Conservation (phyloP, 1,140 invertebrate species). For the Diorhabda elongata region DNA sequence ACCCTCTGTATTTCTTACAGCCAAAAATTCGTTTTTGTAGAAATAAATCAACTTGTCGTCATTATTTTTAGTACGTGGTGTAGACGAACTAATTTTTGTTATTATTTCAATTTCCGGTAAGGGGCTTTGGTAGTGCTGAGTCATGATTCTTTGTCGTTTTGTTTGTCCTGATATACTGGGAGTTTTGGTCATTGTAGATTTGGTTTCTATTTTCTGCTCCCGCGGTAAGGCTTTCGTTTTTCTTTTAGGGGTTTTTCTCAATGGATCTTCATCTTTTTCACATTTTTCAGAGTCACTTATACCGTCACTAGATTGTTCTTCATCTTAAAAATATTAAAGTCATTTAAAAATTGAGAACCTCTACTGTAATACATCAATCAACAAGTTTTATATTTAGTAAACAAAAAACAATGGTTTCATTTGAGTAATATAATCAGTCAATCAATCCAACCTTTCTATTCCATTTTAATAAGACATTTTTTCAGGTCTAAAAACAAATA, state of each 20-base stretch:
- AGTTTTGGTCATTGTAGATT: conserved; percentile 29
- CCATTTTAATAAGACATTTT: too few relatives aligned
- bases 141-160: conserved; percentile 38
- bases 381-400: too few relatives aligned
- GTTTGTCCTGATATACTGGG: conserved; percentile 26
- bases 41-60: conserved; percentile 83
- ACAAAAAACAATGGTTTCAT: too few relatives aligned
- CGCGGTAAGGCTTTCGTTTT: conserved; percentile 38
- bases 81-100: conserved; percentile 61
- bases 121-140: conserved; percentile 75
- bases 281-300: background rate
- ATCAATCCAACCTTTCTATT: too few relatives aligned
- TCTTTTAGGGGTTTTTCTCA: conserved; percentile 45
- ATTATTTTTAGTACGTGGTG: conserved; percentile 59
- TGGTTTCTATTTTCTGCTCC: conserved; percentile 45
- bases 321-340: background rate
- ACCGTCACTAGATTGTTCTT: background rate
- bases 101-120: conserved; percentile 70
- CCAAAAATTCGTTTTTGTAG: conserved; percentile 84
- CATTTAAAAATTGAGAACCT: too few relatives aligned
- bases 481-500: too few relatives aligned
- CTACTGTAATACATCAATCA: too few relatives aligned
- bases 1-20: conserved; percentile 82
- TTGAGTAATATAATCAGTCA: too few relatives aligned
- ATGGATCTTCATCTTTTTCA: background rate